Evolutionary conservation across 2,888 invertebrate genomes (phyloP).

Genomic region (Mythimna albipuncta): DNA sequence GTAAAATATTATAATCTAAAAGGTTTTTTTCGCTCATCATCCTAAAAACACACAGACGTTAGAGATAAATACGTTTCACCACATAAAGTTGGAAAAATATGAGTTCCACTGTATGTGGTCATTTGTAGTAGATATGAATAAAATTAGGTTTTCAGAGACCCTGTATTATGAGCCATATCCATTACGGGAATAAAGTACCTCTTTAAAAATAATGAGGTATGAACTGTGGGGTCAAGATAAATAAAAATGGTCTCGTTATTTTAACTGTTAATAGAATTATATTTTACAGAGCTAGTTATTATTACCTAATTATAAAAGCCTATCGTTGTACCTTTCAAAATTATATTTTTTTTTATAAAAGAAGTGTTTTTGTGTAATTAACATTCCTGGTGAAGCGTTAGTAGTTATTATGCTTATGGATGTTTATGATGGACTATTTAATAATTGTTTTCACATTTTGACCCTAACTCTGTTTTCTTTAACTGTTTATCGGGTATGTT

Average conservation of each 20-base stretch:
- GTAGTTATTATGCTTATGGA: background rate
- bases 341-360: background rate
- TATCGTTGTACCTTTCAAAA: constrained; percentile 6
- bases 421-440: constrained; percentile 13
- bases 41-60: constrained; percentile 15
- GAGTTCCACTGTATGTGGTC: constrained; percentile 8
- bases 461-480: constrained; percentile 9
- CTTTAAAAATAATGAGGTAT: constrained; percentile 44
- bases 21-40: background rate
- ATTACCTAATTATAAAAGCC: background rate
- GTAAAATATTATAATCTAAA: background rate
- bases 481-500: background rate
- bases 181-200: constrained; percentile 34
- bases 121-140: constrained; percentile 41
- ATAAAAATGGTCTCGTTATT: constrained; percentile 46
- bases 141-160: constrained; percentile 35
- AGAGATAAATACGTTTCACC: constrained; percentile 1
- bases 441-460: constrained; percentile 12
- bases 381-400: too few species aligned
- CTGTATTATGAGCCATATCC: constrained; percentile 34
- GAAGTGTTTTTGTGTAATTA: background rate
- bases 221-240: constrained; percentile 36
- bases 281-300: background rate
- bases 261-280: constrained; percentile 25
- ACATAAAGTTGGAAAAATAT: constrained; percentile 31